Conservation (phyloP, 2,888 invertebrate genomes). For the Acronicta psi region DNA sequence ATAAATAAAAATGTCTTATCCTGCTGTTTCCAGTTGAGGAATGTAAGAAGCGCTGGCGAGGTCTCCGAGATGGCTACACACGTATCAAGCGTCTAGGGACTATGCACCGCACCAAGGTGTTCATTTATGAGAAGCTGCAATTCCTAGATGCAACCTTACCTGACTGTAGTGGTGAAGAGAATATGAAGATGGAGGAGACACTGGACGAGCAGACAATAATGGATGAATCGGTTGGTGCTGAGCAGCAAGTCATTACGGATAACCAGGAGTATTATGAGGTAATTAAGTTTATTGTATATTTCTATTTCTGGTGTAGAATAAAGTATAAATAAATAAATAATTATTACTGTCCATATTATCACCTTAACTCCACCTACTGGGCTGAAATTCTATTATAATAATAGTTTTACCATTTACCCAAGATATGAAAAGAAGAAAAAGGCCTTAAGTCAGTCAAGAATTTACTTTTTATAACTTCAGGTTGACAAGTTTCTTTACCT, state of each 20-base stretch:
- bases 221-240: slow-evolving; percentile 52
- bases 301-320: too few relatives aligned
- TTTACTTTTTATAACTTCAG: too few relatives aligned
- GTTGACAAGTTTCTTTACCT: too few relatives aligned
- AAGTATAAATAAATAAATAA: too few relatives aligned
- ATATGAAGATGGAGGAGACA: slow-evolving; percentile 49
- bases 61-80: slow-evolving; percentile 87
- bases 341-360: too few relatives aligned
- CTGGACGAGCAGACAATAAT: slow-evolving; percentile 41
- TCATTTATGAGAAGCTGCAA: slow-evolving; percentile 77
- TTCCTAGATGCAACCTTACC: slow-evolving; percentile 70
- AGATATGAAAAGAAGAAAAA: too few relatives aligned
- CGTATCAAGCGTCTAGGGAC: slow-evolving; percentile 82
- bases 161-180: slow-evolving; percentile 57
- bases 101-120: slow-evolving; percentile 74
- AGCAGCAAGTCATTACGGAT: slow-evolving; percentile 82
- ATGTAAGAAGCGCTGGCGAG: slow-evolving; percentile 89
- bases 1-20: not conserved
- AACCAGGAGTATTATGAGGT: slow-evolving; percentile 86
- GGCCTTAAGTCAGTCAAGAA: too few relatives aligned
- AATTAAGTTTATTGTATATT: too few relatives aligned
- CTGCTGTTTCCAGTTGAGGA: slow-evolving; percentile 82
- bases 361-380: too few relatives aligned
- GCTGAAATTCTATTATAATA: too few relatives aligned
- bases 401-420: too few relatives aligned